Base-by-base conservation (phyloP, 2,113 vertebrate genomes). In the Chrysemys picta region DNA sequence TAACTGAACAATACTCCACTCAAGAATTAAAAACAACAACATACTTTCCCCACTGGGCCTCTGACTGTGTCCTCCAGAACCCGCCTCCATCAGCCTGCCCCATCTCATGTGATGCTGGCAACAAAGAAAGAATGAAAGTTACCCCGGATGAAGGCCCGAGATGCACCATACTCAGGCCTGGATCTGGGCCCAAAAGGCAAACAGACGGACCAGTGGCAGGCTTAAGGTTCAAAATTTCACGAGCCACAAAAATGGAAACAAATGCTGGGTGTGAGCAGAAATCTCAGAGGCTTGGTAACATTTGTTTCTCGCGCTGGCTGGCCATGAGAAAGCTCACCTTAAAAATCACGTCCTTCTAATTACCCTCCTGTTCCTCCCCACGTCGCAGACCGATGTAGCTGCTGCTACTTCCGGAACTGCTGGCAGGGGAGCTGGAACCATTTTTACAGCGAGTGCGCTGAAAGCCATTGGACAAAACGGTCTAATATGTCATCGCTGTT, bases 211-310 rank as follows among this genome's bases (percentile, higher is more conserved):
- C 88, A 94, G 72, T 82, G 91, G 87, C 56, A 93, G 84, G 93
- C 96, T 95, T 82, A 72, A 89, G 91, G 95, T 95, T 95, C 85
- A 57, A 59, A 88, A 94, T 96, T 93, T 94, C 93, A 90, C 93
- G 92, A 95, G 95, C 72, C 89, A 94, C 95, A 89, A 80, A 95
- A 96, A 82, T 94, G 95, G 96, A 93, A 97, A 93, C 86, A 94
- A 95, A 93, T 90, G 14, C 49, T 85, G 94, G 21, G 21, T 0
- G 4, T 93, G 90, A 92, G 79, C 72, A 75, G 95, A 89, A 85
- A 95, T 91, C 87, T 45, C 75, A 0, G 25, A 91, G 94, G 54
- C 1, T 0, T 1, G 3, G 62, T 62, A 91, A 49, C 0, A 27
- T 52, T 96, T 0, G 0, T 19, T 65, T 85, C 19, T 47, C 52